phyloP scores from a whole-genome alignment of 2,888 invertebrate species.

The Rugalucina vietnamica region DNA sequence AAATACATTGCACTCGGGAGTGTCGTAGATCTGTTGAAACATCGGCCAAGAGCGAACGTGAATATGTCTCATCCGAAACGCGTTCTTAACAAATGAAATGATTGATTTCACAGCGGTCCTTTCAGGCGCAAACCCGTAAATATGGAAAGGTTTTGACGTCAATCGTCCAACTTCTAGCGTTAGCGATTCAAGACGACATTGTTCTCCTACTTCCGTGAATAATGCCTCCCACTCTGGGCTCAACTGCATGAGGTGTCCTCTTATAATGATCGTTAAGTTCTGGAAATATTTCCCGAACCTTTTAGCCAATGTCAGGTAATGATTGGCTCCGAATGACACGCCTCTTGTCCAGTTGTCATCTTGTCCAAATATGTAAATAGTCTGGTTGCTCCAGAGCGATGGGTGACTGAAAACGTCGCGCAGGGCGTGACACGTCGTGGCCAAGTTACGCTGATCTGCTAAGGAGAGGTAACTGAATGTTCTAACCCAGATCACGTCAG shows the following conservation, averaged over 20 bases:
- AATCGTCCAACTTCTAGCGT: constrained; percentile 71
- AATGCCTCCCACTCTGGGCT: constrained; percentile 59
- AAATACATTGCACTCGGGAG: constrained; percentile 67
- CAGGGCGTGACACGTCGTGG: constrained; percentile 70
- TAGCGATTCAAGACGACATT: constrained; percentile 74
- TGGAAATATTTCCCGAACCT: constrained; percentile 76
- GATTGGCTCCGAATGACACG: constrained; percentile 15
- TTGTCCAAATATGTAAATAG: constrained; percentile 59
- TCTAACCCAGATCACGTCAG: constrained; percentile 74
- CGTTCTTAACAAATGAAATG: constrained; percentile 68
- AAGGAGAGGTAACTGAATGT: constrained; percentile 70
- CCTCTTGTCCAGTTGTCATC: constrained; percentile 18
- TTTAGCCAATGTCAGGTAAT: constrained; percentile 62
- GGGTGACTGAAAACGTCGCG: constrained; percentile 75
- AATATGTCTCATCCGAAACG: constrained; percentile 70
- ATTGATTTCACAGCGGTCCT: constrained; percentile 62
- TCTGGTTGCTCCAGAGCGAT: constrained; percentile 73
- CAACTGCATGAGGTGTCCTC: constrained; percentile 66
- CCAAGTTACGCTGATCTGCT: constrained; percentile 64
- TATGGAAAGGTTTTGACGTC: constrained; percentile 59
- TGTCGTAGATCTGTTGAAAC: constrained; percentile 56
- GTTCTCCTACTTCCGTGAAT: constrained; percentile 64
- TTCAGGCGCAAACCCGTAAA: constrained; percentile 53
- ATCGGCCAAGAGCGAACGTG: constrained; percentile 76
- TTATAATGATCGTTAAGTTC: constrained; percentile 69